A percentile compares a stretch with the other conserved stretches of the same genome.
These are phyloP conservation scores for Cyclophora albipunctata DNA, from an alignment of 2,888 invertebrate species.

Conservation along the genomic window DNA sequence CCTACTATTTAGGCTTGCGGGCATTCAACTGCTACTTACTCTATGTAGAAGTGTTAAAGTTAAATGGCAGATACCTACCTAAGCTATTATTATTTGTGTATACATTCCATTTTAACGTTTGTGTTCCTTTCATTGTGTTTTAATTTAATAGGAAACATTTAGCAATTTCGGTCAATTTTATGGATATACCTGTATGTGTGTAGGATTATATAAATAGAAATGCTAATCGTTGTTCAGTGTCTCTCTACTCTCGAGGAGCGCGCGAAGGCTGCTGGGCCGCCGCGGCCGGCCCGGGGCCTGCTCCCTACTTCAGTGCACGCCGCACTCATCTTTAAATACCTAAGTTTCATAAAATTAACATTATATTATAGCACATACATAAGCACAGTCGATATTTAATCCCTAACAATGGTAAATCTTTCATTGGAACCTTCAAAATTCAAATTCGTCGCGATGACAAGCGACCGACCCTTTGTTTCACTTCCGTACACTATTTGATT, in stretches of 20 bases:
- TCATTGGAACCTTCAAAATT: constrained; percentile 17
- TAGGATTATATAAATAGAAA: constrained; percentile 41
- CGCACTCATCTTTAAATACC: constrained; percentile 37
- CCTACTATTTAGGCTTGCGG: constrained; percentile 35
- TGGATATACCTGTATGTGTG: constrained; percentile 48
- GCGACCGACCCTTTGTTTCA: constrained; percentile 34
- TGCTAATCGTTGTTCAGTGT: constrained; percentile 46
- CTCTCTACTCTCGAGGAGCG: constrained; percentile 21
- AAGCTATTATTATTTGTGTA: constrained; percentile 10
- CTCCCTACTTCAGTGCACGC: constrained; percentile 44
- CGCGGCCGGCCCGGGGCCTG: constrained; percentile 6
- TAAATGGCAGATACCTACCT: constrained; percentile 20
- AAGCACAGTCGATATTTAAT: constrained; percentile 53
- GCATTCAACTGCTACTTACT: constrained; percentile 29
- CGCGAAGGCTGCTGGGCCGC: constrained; percentile 6
- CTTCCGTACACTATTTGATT: constrained; percentile 24
- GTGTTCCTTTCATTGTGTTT: constrained; percentile 8
- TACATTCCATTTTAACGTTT: constrained; percentile 4
- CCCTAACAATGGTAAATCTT: constrained; percentile 31
- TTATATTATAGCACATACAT: constrained; percentile 24
- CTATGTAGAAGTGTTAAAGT: constrained; percentile 21
- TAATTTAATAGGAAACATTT: constrained; percentile 38
- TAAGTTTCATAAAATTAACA: constrained; percentile 28
- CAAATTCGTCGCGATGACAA: constrained; percentile 26
- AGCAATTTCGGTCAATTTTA: constrained; percentile 67